These are phyloP conservation scores for Acrobasis repandana DNA, from an alignment of 2,888 invertebrate species.

Conservation along the genomic window DNA sequence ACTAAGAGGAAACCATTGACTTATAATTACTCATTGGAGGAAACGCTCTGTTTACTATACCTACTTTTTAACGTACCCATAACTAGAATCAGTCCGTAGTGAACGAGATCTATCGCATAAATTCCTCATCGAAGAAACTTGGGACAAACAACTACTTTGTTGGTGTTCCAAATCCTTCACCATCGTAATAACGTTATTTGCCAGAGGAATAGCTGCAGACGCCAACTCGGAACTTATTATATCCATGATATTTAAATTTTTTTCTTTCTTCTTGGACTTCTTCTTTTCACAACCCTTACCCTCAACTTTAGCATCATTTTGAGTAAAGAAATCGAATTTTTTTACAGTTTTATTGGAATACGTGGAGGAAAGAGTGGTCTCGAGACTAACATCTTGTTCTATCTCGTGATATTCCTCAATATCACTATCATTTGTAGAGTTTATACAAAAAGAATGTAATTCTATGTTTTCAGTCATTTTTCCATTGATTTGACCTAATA, in stretches of 20 bases:
- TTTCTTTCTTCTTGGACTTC: conserved; percentile 53
- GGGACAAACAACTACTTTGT: conserved; percentile 45
- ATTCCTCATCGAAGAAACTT: conserved; percentile 33
- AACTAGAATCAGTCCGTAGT: conserved; percentile 46
- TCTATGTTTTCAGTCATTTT: conserved; percentile 62
- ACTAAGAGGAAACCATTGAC: too few relatives aligned
- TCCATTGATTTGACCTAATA: conserved; percentile 2
- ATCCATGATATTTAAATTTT: conserved; percentile 56
- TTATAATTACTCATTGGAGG: background rate
- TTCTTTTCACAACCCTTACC: conserved; percentile 45
- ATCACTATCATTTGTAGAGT: conserved; percentile 46
- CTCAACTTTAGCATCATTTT: conserved; percentile 45
- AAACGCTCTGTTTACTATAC: background rate
- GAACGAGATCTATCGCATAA: conserved; percentile 36
- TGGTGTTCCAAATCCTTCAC: conserved; percentile 39
- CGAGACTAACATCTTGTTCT: conserved; percentile 43
- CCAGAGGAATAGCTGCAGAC: conserved; percentile 44
- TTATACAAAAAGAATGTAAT: conserved; percentile 46
- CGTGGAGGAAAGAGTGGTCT: conserved; percentile 40
- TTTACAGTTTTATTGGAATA: conserved; percentile 40
- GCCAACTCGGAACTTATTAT: conserved; percentile 61
- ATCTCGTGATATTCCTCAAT: conserved; percentile 73
- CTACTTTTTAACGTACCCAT: conserved; percentile 46
- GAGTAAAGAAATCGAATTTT: conserved; percentile 64
- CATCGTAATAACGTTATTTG: conserved; percentile 50